Percentiles rank a stretch among this genome's conserved stretches.
phyloP scores from a whole-genome alignment of 2,113 vertebrate genomes.

The Cottus gobio region DNA sequence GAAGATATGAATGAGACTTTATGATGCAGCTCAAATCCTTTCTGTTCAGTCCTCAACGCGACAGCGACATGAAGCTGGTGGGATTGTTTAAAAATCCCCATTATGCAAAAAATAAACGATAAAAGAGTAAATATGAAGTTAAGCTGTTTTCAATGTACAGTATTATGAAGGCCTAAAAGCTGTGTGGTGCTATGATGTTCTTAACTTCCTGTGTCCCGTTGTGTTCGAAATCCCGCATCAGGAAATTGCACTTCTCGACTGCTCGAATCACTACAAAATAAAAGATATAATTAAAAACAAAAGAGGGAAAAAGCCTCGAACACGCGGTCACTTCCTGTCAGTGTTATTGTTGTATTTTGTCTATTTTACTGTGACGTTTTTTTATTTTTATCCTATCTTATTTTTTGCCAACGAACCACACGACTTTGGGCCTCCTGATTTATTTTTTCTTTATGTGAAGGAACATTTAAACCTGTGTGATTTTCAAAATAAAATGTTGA shows the following conservation, averaged over 20 bases:
- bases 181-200: conserved; percentile 95
- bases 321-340: conserved; percentile 85
- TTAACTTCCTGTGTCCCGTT: conserved; percentile 93
- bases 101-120: conserved; percentile 89
- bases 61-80: conserved; percentile 18
- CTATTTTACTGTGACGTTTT: conserved; percentile 84
- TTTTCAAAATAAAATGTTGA: conserved; percentile 84
- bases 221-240: conserved; percentile 95
- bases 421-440: conserved; percentile 91
- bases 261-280: conserved; percentile 92
- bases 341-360: conserved; percentile 86
- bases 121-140: conserved; percentile 82
- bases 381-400: conserved; percentile 79
- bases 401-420: conserved; percentile 90
- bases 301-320: conserved; percentile 25
- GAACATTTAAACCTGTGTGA: conserved; percentile 95
- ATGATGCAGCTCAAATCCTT: neutral
- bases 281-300: conserved; percentile 27
- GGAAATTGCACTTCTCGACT: conserved; percentile 94
- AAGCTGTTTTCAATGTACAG: conserved; percentile 90
- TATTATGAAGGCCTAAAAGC: conserved; percentile 94
- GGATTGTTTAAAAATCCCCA: conserved; percentile 89
- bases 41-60: neutral
- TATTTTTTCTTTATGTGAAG: conserved; percentile 89
- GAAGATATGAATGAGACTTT: neutral